A percentile compares a stretch with the other conserved stretches of the same genome.
phyloP scores from a whole-genome alignment of 2,113 vertebrate genomes.

The Sturnira hondurensis region DNA sequence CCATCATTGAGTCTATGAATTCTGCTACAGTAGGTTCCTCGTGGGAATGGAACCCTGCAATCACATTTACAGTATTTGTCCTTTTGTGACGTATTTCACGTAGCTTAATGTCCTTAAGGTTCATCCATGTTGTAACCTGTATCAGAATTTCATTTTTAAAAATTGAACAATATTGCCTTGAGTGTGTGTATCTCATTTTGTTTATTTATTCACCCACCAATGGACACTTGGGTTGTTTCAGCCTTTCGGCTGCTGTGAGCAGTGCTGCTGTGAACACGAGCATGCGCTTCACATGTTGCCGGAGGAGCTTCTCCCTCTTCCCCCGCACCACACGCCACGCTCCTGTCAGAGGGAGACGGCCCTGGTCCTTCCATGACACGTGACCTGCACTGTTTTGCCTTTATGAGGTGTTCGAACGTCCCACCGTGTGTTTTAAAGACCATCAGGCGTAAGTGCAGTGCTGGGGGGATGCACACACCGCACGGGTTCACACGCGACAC shows the following conservation, averaged over 20 bases:
- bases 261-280: no score
- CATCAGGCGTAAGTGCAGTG: neutral
- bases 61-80: neutral
- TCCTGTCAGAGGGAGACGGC: neutral
- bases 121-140: neutral
- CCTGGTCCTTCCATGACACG: neutral
- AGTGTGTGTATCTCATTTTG: neutral
- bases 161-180: neutral
- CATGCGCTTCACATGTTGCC: neutral
- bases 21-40: neutral
- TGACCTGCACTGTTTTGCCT: neutral
- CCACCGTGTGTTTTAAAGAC: conserved; percentile 10
- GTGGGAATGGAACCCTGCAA: neutral
- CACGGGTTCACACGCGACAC: conserved; percentile 35
- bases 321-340: no score
- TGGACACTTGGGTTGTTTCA: neutral
- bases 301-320: neutral
- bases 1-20: neutral
- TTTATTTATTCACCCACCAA: neutral
- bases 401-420: neutral
- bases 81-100: neutral
- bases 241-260: neutral
- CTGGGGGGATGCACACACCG: neutral
- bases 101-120: neutral
- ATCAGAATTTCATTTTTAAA: neutral